These are phyloP conservation scores for Eurois occulta DNA, from an alignment of 2,888 invertebrate genomes.

Conservation along the genomic window DNA sequence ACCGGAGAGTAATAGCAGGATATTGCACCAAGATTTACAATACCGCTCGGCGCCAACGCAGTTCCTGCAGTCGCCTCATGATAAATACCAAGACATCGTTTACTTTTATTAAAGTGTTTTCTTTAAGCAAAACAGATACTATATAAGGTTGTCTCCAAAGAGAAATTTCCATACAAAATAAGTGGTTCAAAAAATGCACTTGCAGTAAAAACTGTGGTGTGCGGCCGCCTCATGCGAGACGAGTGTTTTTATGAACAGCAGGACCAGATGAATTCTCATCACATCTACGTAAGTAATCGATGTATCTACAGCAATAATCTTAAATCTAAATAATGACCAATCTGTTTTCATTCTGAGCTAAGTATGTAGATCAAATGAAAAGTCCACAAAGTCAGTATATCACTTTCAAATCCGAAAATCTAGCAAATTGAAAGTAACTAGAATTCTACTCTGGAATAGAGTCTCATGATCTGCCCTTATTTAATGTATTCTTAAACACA, in stretches of 20 bases:
- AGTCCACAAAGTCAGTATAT: not conserved
- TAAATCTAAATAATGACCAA: not conserved
- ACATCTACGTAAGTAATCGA: not conserved
- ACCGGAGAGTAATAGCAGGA: constrained; percentile 65
- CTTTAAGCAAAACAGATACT: constrained; percentile 27
- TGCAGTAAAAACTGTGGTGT: not conserved
- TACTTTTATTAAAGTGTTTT: constrained; percentile 57
- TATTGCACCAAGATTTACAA: constrained; percentile 65
- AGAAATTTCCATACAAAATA: not conserved
- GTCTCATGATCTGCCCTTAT: constrained; percentile 56
- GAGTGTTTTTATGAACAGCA: not conserved
- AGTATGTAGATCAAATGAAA: not conserved
- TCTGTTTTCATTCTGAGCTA: not conserved
- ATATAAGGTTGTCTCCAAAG: not conserved
- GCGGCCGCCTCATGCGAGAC: not conserved
- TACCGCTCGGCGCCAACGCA: constrained; percentile 54
- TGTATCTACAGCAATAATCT: too few species aligned
- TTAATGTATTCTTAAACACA: constrained; percentile 64
- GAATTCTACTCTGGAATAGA: constrained; percentile 36
- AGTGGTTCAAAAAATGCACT: too few species aligned
- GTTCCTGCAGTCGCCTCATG: constrained; percentile 40
- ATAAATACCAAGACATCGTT: constrained; percentile 55
- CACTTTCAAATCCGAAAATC: not conserved
- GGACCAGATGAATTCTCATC: not conserved
- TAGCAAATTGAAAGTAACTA: constrained; percentile 6